Percentiles rank a stretch among this genome's conserved stretches.
Conservation (phyloP, 2,888 invertebrate genomes). For the Ectemnius continuus region DNA sequence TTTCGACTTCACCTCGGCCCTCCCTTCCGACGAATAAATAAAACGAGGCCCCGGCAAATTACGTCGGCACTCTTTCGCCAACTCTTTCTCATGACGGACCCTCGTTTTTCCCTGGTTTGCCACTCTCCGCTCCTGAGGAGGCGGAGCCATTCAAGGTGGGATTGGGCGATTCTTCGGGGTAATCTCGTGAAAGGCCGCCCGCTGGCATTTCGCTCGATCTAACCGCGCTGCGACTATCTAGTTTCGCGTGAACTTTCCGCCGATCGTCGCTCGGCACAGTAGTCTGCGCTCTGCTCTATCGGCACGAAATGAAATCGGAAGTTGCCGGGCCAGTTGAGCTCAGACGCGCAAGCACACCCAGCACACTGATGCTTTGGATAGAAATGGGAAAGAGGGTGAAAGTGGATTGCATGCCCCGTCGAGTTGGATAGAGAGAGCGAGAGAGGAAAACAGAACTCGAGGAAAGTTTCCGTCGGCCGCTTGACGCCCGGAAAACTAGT, state of each 20-base stretch:
- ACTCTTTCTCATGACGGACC: conserved; percentile 10
- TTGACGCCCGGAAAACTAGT: neutral
- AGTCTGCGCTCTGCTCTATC: neutral
- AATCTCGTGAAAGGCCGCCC: conserved; percentile 2
- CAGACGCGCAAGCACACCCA: neutral
- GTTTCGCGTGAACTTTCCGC: neutral
- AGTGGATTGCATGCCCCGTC: neutral
- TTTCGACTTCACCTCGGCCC: too few relatives aligned
- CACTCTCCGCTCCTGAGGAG: neutral
- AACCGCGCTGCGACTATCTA: neutral
- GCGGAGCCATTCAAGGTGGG: too few relatives aligned
- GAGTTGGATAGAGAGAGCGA: too few relatives aligned
- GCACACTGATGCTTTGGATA: neutral
- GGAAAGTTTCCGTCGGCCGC: neutral
- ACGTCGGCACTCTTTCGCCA: conserved; percentile 23
- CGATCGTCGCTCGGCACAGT: neutral
- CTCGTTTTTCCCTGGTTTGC: neutral
- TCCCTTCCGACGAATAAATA: too few relatives aligned
- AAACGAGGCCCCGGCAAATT: conserved; percentile 10
- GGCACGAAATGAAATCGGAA: conserved; percentile 1
- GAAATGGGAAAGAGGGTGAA: neutral
- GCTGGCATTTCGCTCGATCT: neutral
- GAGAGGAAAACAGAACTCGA: neutral
- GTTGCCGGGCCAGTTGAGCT: neutral
- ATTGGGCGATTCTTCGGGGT: neutral